Conservation (phyloP, 1,140 invertebrate genomes). For the Diorhabda carinulata region DNA sequence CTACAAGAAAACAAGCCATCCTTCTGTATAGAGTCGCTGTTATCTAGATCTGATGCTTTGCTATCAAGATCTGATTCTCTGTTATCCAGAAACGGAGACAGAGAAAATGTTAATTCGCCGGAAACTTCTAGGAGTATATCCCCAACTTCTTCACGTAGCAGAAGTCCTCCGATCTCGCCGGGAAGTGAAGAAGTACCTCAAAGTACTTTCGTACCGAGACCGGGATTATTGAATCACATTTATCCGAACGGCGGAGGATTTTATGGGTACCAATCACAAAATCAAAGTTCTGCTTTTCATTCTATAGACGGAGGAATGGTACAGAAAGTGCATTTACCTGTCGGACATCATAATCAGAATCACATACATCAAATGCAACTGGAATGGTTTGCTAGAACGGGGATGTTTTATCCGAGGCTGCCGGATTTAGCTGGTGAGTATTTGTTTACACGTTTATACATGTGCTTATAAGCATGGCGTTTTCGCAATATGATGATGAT, state of each 20-base stretch:
- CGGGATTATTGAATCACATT: constrained; percentile 42
- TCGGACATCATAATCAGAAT: constrained; percentile 44
- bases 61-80: not conserved
- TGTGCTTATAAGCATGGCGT: too few relatives aligned
- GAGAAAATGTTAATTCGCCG: constrained; percentile 38
- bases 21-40: constrained; percentile 66
- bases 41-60: constrained; percentile 44
- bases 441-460: not conserved
- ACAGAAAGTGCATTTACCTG: constrained; percentile 35
- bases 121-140: constrained; percentile 43
- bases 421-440: constrained; percentile 60
- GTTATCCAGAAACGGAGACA: not conserved
- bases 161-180: constrained; percentile 49
- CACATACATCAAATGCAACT: constrained; percentile 77
- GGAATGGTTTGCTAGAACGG: constrained; percentile 78
- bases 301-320: constrained; percentile 40
- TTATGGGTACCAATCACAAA: constrained; percentile 39
- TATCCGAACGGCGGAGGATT: constrained; percentile 38
- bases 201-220: constrained; percentile 40
- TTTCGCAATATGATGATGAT: too few relatives aligned
- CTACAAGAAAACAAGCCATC: constrained; percentile 49
- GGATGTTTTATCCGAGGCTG: constrained; percentile 79
- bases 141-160: constrained; percentile 42
- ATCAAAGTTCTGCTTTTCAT: constrained; percentile 47
- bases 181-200: constrained; percentile 46